A percentile compares a stretch with the other conserved stretches of the same genome.
These are phyloP conservation scores for Sphaerodactylus townsendi DNA, from an alignment of 2,113 vertebrate species.

Conservation along the genomic window DNA sequence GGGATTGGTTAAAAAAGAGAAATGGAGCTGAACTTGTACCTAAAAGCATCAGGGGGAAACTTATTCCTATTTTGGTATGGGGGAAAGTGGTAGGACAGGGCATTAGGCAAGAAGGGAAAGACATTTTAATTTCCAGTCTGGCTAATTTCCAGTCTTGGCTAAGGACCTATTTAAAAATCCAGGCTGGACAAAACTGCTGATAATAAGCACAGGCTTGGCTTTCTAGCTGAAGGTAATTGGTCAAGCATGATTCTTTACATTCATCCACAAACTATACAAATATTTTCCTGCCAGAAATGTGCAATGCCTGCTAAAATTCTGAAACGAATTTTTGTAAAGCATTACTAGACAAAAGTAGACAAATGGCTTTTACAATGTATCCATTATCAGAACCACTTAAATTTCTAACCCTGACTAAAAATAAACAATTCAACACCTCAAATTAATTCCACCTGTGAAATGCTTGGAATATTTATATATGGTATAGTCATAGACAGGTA, in stretches of 20 bases:
- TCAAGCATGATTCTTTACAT: background rate
- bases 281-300: background rate
- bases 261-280: background rate
- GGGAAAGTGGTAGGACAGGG: background rate
- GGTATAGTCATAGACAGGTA: background rate
- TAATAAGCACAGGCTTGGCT: background rate
- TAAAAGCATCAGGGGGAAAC: background rate
- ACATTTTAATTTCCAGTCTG: background rate
- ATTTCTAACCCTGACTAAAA: background rate
- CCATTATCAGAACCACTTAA: background rate
- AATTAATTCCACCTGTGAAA: background rate
- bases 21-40: background rate
- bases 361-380: background rate
- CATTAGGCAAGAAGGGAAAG: background rate
- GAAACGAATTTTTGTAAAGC: background rate
- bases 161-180: background rate
- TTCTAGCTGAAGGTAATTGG: background rate
- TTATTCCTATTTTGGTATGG: background rate
- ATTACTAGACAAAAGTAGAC: background rate
- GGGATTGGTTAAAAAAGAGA: background rate
- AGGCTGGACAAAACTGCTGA: background rate
- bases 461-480: background rate
- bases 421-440: conserved; percentile 2
- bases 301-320: background rate
- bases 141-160: background rate